Evolutionary conservation across 23 tunicate species (phyloP), one percentile per base, ranked within the genome.

Genomic region (Styela clava): DNA sequence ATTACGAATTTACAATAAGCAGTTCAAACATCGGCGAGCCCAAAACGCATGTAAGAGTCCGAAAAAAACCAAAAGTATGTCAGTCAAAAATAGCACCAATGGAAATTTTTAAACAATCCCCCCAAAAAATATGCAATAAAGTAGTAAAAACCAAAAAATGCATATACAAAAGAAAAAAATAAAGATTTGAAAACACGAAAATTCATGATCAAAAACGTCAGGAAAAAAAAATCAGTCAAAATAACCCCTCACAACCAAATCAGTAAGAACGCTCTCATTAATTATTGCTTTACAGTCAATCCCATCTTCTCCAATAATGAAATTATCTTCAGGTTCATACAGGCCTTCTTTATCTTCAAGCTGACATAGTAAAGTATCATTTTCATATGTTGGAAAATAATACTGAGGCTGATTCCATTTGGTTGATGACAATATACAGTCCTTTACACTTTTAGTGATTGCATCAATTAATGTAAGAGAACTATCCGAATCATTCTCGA

Each of bases 321-420:
- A 93, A 27, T 83, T 84, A 71, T 93, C 98, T 69, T 93, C 98
- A 21, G 92, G 92, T 72, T 93, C 98, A 77, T 84, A 87, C 33
- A 93, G 56, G 34, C 93, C 93, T 32, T 90, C 92, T 67, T 89
- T 86, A 70, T 86, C 92, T 52, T 95, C 92, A 23, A 95, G 62
- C 62, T 86, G 92, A 37, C 86, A 86, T 24, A 95, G 89, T 28
- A 95, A 52, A 20, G 86, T 44, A 80, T 95, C 99, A 73, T 95
- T 79, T 80, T 95, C 88, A 69, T 87, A 90, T 23, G 99, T 95
- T 27, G 99, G 86, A 74, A 95, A 95, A 79, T 95, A 95, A 84
- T 86, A 95, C 84, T 94, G 98, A 22, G 98, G 98, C 52, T 89
- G 96, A 69, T 95, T 95, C 99, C 99, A 95, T 33, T 83, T 84